Evolutionary conservation across 2,888 invertebrate species (phyloP), one percentile per base, ranked within the genome.

Genomic region (Lucinisca nassula): DNA sequence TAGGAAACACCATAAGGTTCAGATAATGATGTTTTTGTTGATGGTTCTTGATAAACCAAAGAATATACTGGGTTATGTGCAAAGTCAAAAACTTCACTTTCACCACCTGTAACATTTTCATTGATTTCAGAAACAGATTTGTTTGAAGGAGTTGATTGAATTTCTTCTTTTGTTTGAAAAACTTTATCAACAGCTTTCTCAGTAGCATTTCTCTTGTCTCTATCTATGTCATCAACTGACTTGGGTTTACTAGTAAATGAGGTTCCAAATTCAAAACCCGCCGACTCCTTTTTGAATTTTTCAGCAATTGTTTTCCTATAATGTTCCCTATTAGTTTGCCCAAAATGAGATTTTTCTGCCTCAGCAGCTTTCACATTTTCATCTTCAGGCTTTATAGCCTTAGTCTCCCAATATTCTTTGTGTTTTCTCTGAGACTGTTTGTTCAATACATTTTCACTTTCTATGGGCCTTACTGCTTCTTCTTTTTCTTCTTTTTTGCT

Each of bases 241-340:
- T 49, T 14, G 40, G 85, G 84, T 61, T 86, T 89, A 74, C 80
- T 84, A 32, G 77, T 35, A 49, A 86, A 89, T 76, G 77, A 81
- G 67, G 87, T 84, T 38, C 89, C 86, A 67, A 89, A 87, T 73
- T 89, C 86, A 84, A 89, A 87, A 58, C 58, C 55, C 37, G 85
- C 12, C 6, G 67, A 67, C 3, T 67, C 67, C 35, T 35, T 67
- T 17, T 67, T 67, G 24, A 67, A 67, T 67, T 67, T 67, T 67
- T 67, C 67, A 35, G 67, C 67, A 67, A 67, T 21, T 17, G 67
- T 21, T 67, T 67, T 67, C 17, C 67, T 27, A 35, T 35, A 35
- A 10, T 35, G 35, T 27, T 61, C 30, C 27, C 61, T 61, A 24
- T 67, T 35, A 27, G 58, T 58, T 67, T 67, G 67, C 4, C 17